Evolutionary conservation across 2,113 vertebrate species (phyloP).

Genomic region (Opisthocomus hoazin): DNA sequence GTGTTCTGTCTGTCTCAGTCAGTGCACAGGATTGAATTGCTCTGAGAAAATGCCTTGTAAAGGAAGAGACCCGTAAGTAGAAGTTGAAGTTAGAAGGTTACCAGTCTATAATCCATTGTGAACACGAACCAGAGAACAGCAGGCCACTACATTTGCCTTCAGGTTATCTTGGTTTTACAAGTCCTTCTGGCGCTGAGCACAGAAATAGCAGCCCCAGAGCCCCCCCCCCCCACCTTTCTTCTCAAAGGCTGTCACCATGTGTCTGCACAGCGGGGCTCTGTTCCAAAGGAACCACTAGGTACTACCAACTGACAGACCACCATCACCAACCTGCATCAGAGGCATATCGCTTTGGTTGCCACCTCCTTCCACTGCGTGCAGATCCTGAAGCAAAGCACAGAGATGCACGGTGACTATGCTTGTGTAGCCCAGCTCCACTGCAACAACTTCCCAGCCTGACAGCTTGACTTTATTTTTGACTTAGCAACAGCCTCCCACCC

Average conservation of each 20-base stretch:
- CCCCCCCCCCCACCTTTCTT: background rate
- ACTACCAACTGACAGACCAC: background rate
- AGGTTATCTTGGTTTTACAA: background rate
- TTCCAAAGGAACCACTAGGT: background rate
- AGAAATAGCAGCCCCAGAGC: background rate
- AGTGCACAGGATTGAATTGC: background rate
- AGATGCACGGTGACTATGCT: background rate
- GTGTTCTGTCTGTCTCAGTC: background rate
- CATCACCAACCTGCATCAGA: slow-evolving; percentile 56
- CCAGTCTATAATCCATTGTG: background rate
- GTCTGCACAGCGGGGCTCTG: background rate
- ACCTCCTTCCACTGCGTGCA: slow-evolving; percentile 21
- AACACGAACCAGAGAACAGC: background rate
- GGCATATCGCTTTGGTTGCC: background rate
- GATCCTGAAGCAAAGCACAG: slow-evolving; percentile 63
- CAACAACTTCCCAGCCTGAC: background rate
- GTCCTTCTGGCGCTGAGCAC: background rate
- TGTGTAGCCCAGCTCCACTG: background rate
- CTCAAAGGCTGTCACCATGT: background rate
- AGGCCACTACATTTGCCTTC: background rate
- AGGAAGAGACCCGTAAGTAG: background rate
- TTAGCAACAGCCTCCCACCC: background rate
- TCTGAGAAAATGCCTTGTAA: background rate
- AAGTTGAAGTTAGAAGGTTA: background rate
- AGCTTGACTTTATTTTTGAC: background rate